A percentile compares a stretch with the other conserved stretches of the same genome.
phyloP scores from a whole-genome alignment of 2,113 vertebrate genomes.

The Dromaius novaehollandiae region DNA sequence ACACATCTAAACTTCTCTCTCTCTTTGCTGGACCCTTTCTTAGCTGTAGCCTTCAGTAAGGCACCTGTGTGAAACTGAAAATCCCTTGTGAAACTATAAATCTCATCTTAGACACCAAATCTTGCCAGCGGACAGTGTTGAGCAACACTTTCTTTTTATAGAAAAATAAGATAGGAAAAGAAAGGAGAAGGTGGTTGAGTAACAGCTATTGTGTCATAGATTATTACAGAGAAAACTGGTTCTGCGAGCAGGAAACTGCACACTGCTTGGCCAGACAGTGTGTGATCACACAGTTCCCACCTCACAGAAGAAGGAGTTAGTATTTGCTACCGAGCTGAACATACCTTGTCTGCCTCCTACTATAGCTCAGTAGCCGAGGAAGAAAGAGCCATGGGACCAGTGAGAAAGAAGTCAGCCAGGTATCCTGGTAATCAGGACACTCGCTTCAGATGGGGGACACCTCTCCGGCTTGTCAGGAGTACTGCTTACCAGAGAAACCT shows the following conservation, averaged over 20 bases:
- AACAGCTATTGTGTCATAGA: not conserved
- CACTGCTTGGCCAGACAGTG: accelerated
- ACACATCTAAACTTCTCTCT: not conserved
- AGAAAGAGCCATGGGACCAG: not conserved
- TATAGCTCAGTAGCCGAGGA: not conserved
- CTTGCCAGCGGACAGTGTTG: not conserved
- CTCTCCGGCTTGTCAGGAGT: not conserved
- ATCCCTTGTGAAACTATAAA: not conserved
- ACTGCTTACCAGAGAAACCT: not conserved
- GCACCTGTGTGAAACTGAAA: not conserved
- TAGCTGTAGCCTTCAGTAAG: not conserved
- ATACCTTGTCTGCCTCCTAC: accelerated
- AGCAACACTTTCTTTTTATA: not conserved
- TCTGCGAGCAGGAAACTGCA: not conserved
- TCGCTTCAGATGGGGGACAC: not conserved
- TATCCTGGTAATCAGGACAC: not conserved
- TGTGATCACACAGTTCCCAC: not conserved
- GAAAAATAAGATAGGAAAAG: not conserved
- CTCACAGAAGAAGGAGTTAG: not conserved
- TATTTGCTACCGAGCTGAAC: not conserved
- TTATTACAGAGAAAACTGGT: not conserved
- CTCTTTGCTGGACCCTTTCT: not conserved
- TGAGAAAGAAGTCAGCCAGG: not conserved
- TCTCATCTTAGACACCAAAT: not conserved
- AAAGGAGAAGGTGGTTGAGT: not conserved